phyloP scores from a whole-genome alignment of 1,140 invertebrate species.

The Asobara japonica region DNA sequence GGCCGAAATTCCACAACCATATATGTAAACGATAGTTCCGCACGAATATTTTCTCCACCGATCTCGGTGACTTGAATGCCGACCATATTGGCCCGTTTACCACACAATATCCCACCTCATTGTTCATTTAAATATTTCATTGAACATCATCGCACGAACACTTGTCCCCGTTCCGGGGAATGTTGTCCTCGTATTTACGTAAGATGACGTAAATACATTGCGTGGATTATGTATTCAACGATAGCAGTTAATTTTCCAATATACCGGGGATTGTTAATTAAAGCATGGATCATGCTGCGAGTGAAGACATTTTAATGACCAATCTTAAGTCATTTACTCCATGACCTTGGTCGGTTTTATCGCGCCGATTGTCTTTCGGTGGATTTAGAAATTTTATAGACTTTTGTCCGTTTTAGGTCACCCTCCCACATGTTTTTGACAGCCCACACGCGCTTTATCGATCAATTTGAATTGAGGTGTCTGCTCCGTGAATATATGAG shows the following conservation, averaged over 20 bases:
- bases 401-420: neutral
- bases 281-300: neutral
- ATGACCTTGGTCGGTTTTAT: neutral
- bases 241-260: neutral
- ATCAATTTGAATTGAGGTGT: neutral
- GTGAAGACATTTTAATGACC: neutral
- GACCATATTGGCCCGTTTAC: neutral
- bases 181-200: slow-evolving; percentile 22
- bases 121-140: slow-evolving; percentile 5
- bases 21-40: too few species aligned
- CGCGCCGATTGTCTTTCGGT: neutral
- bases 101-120: neutral
- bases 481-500: too few species aligned
- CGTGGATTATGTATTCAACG: neutral
- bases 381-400: neutral
- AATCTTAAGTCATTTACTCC: neutral
- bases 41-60: too few species aligned
- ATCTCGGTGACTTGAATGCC: neutral
- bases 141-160: neutral
- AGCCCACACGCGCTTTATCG: neutral
- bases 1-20: too few species aligned
- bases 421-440: neutral
- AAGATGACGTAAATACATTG: slow-evolving; percentile 16
- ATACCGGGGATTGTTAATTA: neutral
- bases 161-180: slow-evolving; percentile 9